Conservation (phyloP, 2,113 vertebrate species). For the Leuciscus idus region DNA sequence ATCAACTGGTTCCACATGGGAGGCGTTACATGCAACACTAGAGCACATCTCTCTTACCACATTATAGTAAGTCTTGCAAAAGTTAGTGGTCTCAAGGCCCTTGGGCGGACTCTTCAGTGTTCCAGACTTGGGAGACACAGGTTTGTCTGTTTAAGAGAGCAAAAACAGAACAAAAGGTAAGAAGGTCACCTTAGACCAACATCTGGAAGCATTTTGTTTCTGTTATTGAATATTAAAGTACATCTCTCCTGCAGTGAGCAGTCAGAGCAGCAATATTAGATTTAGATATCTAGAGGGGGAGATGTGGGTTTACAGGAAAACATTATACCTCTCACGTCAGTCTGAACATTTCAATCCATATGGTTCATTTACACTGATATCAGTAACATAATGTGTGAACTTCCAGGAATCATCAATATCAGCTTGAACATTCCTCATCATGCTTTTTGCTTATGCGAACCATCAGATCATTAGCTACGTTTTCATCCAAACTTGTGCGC, state of each 20-base stretch:
- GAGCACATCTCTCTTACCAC: conserved; percentile 82
- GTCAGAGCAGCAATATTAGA: conserved; percentile 36
- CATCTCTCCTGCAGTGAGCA: conserved; percentile 36
- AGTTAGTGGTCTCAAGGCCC: conserved; percentile 87
- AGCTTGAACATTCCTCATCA: not conserved
- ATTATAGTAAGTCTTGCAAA: conserved; percentile 97
- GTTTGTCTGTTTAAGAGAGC: conserved; percentile 81
- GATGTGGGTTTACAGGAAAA: conserved; percentile 29
- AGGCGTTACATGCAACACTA: not conserved
- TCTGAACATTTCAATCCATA: not conserved
- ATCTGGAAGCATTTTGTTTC: conserved; percentile 56
- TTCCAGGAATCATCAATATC: not conserved
- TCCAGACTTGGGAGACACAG: conserved; percentile 86
- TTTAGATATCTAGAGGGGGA: conserved; percentile 2
- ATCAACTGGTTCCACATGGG: not conserved
- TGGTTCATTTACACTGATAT: not conserved
- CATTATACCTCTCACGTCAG: not conserved
- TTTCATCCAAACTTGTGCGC: too few relatives aligned
- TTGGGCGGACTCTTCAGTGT: conserved; percentile 91
- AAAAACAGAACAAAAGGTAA: conserved; percentile 14
- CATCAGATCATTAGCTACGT: not conserved
- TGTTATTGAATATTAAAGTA: conserved; percentile 40
- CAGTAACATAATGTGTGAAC: not conserved
- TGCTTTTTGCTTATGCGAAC: not conserved
- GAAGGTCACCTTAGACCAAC: conserved; percentile 35